Evolutionary conservation across 2,797 vertebrate species (phyloP).

Genomic region (Calcarius lapponicus): DNA sequence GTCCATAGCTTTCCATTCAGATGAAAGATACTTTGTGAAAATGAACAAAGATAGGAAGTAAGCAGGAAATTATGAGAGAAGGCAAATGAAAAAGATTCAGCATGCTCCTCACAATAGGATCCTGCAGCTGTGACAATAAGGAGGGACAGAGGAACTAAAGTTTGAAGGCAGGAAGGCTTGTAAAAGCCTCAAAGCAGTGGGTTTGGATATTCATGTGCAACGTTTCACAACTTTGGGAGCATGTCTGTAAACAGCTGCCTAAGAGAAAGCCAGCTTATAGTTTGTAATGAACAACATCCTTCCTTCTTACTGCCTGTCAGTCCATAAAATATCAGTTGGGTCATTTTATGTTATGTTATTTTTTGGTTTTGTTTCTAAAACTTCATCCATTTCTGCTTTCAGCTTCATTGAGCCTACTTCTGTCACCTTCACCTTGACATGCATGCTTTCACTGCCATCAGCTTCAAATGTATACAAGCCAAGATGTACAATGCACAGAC

Average conservation of each 20-base stretch:
- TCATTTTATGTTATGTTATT: background rate
- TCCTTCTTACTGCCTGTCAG: background rate
- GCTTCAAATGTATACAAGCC: background rate
- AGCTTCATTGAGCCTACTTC: background rate
- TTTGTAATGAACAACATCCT: background rate
- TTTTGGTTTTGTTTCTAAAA: background rate
- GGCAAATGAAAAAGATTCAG: background rate
- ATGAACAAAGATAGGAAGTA: background rate
- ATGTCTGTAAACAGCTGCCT: background rate
- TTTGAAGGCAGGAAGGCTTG: background rate
- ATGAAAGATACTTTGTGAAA: background rate
- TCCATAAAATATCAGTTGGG: background rate
- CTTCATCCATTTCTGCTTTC: background rate
- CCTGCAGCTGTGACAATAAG: background rate
- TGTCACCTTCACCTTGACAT: background rate
- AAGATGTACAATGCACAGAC: rapidly evolving
- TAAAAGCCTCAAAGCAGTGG: background rate
- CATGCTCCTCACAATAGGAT: background rate
- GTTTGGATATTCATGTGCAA: background rate
- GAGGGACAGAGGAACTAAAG: background rate
- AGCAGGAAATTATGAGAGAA: background rate
- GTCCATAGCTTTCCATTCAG: background rate
- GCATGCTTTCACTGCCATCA: background rate
- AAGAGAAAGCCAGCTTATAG: background rate
- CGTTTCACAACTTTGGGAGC: background rate